Base-by-base conservation (phyloP, 2,888 invertebrate species). In the Priocnemis perturbator region DNA sequence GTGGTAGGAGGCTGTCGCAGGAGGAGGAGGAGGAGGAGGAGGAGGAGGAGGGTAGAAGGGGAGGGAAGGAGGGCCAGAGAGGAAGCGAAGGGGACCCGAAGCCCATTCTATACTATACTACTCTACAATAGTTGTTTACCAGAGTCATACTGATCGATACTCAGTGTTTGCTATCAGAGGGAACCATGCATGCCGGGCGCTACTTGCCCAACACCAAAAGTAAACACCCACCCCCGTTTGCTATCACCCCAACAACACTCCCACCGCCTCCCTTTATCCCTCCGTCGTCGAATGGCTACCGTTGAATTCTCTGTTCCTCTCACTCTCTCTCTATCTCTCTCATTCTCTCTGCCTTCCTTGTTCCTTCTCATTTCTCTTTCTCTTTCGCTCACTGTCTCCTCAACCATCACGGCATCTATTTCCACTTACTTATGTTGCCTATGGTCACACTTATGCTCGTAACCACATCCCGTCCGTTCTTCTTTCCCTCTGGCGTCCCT, bases 121-220 rank as follows among this genome's bases (percentile, higher is more conserved):
- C 82, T 84, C 82, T 78, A 85, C 88, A 88, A 87, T 88, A 85
- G 86, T 88, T 88, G 87, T 88, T 89, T 88, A 87, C 88, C 86
- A 85, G 85, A 87, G 87, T 86, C 84, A 87, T 86, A 87, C 87
- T 87, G 88, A 88, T 89, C 89, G 88, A 88, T 88, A 89, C 85
- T 85, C 83, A 79, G 83, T 87, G 88, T 88, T 88, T 88, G 88
- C 87, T 85, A 87, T 87, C 87, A 86, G 83, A 86, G 85, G 83
- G 84, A 86, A 84, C 82, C 85, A 87, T 87, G 84, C 83, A 86
- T 84, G 83, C 83, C 78, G 83, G 85, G 85, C 84, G 85, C 85
- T 85, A 86, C 83, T 87, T 87, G 86, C 84, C 84, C 86, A 85
- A 86, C 85, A 85, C 85, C 85, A 85, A 87, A 86, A 84, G 87